These are phyloP conservation scores for Apoda limacodes DNA, from an alignment of 2,888 invertebrate genomes.

Conservation along the genomic window DNA sequence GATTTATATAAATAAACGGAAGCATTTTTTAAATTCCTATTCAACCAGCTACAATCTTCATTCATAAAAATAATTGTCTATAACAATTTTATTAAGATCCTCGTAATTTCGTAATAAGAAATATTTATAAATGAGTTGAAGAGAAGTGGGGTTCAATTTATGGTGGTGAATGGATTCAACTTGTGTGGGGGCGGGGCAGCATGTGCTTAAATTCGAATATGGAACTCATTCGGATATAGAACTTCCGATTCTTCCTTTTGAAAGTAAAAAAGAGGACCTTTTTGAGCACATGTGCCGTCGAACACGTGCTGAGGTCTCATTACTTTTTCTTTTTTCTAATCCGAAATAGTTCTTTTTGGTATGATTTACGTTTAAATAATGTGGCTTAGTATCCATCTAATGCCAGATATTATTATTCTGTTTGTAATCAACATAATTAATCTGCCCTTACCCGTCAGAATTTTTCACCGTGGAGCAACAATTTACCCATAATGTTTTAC, in stretches of 20 bases:
- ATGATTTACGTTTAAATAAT: not conserved
- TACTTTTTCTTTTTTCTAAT: slow-evolving; percentile 30
- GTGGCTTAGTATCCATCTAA: too few species aligned
- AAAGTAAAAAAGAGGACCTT: slow-evolving; percentile 29
- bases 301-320: slow-evolving; percentile 39
- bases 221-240: slow-evolving; percentile 34
- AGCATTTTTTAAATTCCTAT: slow-evolving; percentile 14
- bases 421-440: too few species aligned
- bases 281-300: slow-evolving; percentile 35
- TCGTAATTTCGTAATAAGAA: too few species aligned
- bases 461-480: too few species aligned
- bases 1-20: too few species aligned
- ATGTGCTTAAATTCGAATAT: slow-evolving; percentile 31
- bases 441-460: too few species aligned
- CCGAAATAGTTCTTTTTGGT: slow-evolving; percentile 21
- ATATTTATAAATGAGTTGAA: too few species aligned
- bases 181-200: slow-evolving; percentile 28
- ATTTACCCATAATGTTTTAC: too few species aligned
- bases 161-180: slow-evolving; percentile 19
- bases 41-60: slow-evolving; percentile 18
- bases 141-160: too few species aligned
- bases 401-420: too few species aligned
- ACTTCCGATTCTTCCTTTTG: slow-evolving; percentile 47
- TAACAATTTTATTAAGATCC: too few species aligned
- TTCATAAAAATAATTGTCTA: too few species aligned